Percentiles rank a stretch among this genome's conserved stretches.
These are phyloP conservation scores for Drosophila ezoana DNA, from an alignment of 2,888 invertebrate species.

Conservation along the genomic window DNA sequence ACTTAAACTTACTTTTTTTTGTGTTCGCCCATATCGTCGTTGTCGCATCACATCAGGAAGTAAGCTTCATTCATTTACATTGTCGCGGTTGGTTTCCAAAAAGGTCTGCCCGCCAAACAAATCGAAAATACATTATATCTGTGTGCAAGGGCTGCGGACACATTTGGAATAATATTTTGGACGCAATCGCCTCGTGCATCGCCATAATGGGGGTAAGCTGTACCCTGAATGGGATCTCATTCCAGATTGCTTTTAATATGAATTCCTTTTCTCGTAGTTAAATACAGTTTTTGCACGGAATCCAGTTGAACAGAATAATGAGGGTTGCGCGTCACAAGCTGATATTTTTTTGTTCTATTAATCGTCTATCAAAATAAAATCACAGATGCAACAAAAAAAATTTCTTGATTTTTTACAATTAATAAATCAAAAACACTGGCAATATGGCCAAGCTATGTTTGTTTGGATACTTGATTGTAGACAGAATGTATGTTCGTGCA, in stretches of 20 bases:
- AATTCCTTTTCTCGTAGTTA: neutral
- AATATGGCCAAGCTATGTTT: no score
- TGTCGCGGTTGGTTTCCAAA: neutral
- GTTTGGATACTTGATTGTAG: no score
- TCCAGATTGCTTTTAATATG: neutral
- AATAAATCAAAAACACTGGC: no score
- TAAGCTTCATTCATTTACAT: neutral
- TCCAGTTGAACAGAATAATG: conserved; percentile 7
- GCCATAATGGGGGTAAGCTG: conserved; percentile 6
- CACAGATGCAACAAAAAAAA: no score
- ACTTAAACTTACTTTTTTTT: neutral
- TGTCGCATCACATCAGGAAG: conserved; percentile 7
- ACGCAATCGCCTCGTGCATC: conserved; percentile 3
- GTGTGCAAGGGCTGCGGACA: neutral
- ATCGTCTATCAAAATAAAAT: no score
- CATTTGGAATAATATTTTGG: neutral
- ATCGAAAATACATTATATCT: neutral
- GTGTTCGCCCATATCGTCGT: neutral
- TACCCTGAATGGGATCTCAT: no score
- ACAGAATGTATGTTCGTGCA: no score
- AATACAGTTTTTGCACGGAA: conserved; percentile 1
- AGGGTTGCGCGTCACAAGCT: conserved; percentile 7
- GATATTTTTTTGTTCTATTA: no score
- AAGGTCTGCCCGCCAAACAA: neutral
- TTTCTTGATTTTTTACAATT: no score